These are phyloP conservation scores for Trichomalopsis sarcophagae DNA, from an alignment of 1,140 invertebrate genomes.

Conservation along the genomic window DNA sequence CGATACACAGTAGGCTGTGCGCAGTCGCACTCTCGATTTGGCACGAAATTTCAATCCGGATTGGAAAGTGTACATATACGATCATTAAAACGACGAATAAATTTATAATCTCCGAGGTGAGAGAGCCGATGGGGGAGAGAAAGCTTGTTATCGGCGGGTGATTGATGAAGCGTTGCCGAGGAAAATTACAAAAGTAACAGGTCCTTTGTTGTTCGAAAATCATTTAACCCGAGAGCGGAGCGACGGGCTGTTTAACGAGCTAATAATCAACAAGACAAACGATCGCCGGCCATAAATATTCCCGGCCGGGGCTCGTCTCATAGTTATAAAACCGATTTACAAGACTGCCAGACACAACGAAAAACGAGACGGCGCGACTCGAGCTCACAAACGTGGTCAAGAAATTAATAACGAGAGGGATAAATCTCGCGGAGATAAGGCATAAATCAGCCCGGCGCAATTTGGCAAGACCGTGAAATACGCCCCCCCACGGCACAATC, in stretches of 20 bases:
- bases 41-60: too few relatives aligned
- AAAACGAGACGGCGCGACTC: not conserved
- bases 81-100: not conserved
- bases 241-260: constrained; percentile 14
- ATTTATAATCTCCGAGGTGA: not conserved
- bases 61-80: too few relatives aligned
- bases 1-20: not conserved
- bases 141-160: not conserved
- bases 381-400: constrained; percentile 1
- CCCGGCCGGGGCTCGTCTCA: not conserved
- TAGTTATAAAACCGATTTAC: constrained; percentile 18
- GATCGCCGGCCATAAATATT: not conserved
- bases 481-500: not conserved
- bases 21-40: not conserved
- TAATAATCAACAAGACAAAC: constrained; percentile 25
- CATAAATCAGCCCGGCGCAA: constrained; percentile 27
- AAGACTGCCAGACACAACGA: not conserved
- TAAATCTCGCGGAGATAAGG: not conserved
- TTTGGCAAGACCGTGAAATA: not conserved
- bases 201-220: not conserved
- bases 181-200: not conserved
- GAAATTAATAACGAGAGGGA: constrained; percentile 21
- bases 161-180: not conserved
- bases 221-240: not conserved
- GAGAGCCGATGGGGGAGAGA: not conserved